Evolutionary conservation across 2,888 invertebrate species (phyloP).

Genomic region (Psylliodes chrysocephalus): DNA sequence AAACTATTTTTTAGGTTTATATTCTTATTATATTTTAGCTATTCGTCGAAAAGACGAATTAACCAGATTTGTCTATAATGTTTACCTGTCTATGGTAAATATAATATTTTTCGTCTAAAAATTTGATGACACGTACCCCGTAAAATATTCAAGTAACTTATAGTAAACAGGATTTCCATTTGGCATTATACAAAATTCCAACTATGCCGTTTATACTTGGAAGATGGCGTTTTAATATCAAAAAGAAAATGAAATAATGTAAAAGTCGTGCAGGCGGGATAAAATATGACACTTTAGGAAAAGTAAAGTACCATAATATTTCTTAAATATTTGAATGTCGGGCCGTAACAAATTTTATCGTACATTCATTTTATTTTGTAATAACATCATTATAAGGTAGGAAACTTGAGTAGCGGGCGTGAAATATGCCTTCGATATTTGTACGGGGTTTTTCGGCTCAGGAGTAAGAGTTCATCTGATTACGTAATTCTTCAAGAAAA

Average conservation of each 20-base stretch:
- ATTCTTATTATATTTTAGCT: too few species aligned
- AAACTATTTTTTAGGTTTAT: too few species aligned
- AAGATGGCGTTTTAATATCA: constrained; percentile 44
- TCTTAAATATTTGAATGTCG: constrained; percentile 44
- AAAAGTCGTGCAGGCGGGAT: constrained; percentile 59
- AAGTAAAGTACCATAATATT: constrained; percentile 54
- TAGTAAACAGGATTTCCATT: constrained; percentile 24
- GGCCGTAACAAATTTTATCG: constrained; percentile 41
- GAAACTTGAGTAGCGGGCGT: constrained; percentile 11
- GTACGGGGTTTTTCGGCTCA: neutral
- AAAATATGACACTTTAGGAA: constrained; percentile 60
- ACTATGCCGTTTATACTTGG: constrained; percentile 21
- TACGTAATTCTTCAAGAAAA: neutral
- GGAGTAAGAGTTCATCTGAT: neutral
- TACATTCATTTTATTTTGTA: constrained; percentile 36
- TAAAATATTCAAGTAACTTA: neutral
- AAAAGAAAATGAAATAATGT: constrained; percentile 60
- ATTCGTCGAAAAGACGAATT: too few species aligned
- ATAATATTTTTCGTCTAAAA: too few species aligned
- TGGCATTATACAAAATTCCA: constrained; percentile 19
- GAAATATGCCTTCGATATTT: constrained; percentile 8
- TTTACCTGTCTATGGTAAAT: too few species aligned
- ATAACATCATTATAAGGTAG: constrained; percentile 35
- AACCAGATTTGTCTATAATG: too few species aligned
- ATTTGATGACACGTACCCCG: too few species aligned